phyloP scores from a whole-genome alignment of 2,888 invertebrate species.

The Pinctada fucata region DNA sequence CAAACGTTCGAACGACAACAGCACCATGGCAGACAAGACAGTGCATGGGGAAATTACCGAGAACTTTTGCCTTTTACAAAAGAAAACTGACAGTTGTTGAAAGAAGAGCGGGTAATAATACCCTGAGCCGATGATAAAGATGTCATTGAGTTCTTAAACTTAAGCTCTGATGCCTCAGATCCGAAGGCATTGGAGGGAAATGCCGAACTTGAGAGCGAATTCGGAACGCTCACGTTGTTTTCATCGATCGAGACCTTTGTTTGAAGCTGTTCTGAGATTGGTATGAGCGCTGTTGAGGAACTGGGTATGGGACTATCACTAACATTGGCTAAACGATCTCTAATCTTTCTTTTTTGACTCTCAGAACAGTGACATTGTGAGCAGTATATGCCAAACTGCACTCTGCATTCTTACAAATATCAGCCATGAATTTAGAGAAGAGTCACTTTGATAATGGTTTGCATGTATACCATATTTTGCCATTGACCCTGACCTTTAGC shows the following conservation, averaged over 20 bases:
- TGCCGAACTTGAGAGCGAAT: neutral
- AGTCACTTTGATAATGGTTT: neutral
- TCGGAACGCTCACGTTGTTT: neutral
- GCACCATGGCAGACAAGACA: neutral
- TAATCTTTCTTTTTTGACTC: neutral
- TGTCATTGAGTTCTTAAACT: neutral
- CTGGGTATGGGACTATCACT: neutral
- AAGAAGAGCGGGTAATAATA: neutral
- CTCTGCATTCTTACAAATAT: neutral
- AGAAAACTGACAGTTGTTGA: neutral
- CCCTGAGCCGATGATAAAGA: neutral
- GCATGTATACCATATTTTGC: conserved; percentile 1
- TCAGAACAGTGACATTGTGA: neutral
- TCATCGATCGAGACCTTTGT: neutral
- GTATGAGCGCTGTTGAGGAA: neutral
- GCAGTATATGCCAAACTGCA: neutral
- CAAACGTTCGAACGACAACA: neutral
- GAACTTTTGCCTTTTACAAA: neutral
- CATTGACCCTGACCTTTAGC: neutral
- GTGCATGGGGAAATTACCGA: neutral
- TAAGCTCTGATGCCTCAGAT: neutral
- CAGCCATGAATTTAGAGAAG: neutral
- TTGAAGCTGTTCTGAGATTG: neutral
- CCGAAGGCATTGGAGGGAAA: neutral
- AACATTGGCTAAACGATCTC: neutral